phyloP scores from a whole-genome alignment of 2,797 vertebrate genomes.

The Crocodylus rhombifer region DNA sequence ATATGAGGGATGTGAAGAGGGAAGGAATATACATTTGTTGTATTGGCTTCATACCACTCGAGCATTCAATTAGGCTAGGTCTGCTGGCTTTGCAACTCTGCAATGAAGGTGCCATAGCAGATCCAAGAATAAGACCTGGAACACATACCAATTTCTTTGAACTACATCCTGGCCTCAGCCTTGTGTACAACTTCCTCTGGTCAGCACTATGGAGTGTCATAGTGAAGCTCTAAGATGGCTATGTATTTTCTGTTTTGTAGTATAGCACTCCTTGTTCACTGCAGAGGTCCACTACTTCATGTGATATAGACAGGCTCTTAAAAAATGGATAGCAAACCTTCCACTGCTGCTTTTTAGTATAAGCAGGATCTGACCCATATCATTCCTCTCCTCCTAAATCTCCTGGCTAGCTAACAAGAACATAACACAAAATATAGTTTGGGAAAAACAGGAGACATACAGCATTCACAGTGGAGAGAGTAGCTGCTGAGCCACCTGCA shows the following conservation, averaged over 20 bases:
- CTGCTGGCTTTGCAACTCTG: neutral
- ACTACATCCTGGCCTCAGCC: neutral
- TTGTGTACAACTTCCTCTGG: too few species aligned
- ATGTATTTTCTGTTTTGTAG: too few species aligned
- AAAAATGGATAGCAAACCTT: neutral
- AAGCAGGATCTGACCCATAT: neutral
- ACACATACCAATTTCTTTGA: neutral
- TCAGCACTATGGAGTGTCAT: too few species aligned
- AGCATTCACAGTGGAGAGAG: neutral
- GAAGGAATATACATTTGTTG: neutral
- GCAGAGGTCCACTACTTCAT: too few species aligned
- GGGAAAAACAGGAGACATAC: neutral
- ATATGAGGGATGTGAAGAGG: neutral
- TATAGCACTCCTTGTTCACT: too few species aligned
- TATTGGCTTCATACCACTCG: neutral
- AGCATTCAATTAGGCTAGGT: neutral
- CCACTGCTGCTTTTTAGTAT: neutral
- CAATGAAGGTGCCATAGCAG: neutral
- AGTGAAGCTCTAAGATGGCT: too few species aligned
- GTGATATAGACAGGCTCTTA: too few species aligned
- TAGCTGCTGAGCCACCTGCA: neutral
- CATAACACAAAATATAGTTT: neutral
- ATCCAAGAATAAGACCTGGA: neutral
- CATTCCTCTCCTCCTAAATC: neutral
- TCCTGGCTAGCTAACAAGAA: neutral